phyloP scores from a whole-genome alignment of 2,797 vertebrate genomes.

The Sphenopsis melanotis region DNA sequence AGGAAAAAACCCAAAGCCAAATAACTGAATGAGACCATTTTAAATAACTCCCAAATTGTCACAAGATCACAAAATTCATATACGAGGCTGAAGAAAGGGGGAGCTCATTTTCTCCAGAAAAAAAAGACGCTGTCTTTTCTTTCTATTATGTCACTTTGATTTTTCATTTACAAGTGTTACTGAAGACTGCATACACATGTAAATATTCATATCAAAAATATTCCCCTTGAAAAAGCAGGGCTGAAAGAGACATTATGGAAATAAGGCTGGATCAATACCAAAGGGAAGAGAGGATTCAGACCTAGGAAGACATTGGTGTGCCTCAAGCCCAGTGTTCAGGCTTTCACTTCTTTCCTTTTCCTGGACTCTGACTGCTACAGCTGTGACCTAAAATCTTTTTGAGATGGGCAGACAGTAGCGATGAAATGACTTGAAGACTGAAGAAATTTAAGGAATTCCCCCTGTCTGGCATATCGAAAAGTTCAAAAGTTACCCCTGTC shows the following conservation, averaged over 20 bases:
- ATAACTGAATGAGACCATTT: background rate
- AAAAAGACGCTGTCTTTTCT: background rate
- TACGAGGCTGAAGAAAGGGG: background rate
- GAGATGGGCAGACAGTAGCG: background rate
- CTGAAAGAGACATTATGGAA: background rate
- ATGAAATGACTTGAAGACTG: background rate
- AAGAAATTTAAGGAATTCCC: constrained; percentile 27
- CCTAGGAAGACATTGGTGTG: background rate
- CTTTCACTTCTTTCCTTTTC: background rate
- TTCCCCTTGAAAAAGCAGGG: background rate
- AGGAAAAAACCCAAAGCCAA: background rate
- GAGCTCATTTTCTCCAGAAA: constrained; percentile 23
- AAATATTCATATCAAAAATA: background rate
- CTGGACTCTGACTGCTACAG: background rate
- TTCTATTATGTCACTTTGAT: background rate
- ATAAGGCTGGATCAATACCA: background rate
- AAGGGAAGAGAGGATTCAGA: background rate
- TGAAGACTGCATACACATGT: background rate
- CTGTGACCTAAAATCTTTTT: background rate
- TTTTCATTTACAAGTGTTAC: background rate
- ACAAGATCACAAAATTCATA: background rate
- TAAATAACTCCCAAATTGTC: background rate
- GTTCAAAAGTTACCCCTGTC: background rate
- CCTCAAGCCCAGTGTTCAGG: background rate
- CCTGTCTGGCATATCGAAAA: background rate